Evolutionary conservation across 2,888 invertebrate genomes (phyloP).

Genomic region (Laspeyria flexula): DNA sequence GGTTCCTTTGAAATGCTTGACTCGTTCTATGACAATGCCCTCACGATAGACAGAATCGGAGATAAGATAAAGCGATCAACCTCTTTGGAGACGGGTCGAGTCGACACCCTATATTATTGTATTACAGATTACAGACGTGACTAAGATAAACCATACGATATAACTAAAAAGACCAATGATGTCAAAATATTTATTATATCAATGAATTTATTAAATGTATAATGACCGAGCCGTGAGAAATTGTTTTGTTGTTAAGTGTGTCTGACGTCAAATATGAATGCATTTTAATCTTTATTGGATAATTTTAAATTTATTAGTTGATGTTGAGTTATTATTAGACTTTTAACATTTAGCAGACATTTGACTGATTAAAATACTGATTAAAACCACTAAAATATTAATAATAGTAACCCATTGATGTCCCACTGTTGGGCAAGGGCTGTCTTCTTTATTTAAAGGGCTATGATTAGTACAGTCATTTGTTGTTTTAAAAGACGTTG

Average conservation of each 20-base stretch:
- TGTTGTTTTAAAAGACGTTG: too few relatives aligned
- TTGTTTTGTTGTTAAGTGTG: neutral
- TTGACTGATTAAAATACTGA: too few relatives aligned
- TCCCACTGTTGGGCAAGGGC: too few relatives aligned
- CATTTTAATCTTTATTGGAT: conserved; percentile 19
- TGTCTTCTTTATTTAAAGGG: too few relatives aligned
- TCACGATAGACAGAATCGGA: conserved; percentile 46
- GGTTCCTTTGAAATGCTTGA: conserved; percentile 14
- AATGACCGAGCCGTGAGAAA: conserved; percentile 32
- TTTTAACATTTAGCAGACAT: too few relatives aligned
- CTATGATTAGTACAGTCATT: too few relatives aligned
- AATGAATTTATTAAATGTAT: conserved; percentile 51
- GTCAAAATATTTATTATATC: conserved; percentile 71
- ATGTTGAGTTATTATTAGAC: too few relatives aligned
- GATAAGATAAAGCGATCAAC: conserved; percentile 67
- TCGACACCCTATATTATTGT: conserved; percentile 54
- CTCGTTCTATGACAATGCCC: conserved; percentile 48
- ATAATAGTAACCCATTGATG: too few relatives aligned
- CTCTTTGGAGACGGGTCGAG: conserved; percentile 50
- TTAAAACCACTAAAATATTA: too few relatives aligned
- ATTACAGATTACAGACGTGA: conserved; percentile 47
- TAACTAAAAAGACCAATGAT: conserved; percentile 41
- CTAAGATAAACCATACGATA: conserved; percentile 45
- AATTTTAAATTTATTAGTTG: neutral
- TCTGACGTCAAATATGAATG: conserved; percentile 23